phyloP scores from a whole-genome alignment of 2,113 vertebrate species.

The Piprites chloris region DNA sequence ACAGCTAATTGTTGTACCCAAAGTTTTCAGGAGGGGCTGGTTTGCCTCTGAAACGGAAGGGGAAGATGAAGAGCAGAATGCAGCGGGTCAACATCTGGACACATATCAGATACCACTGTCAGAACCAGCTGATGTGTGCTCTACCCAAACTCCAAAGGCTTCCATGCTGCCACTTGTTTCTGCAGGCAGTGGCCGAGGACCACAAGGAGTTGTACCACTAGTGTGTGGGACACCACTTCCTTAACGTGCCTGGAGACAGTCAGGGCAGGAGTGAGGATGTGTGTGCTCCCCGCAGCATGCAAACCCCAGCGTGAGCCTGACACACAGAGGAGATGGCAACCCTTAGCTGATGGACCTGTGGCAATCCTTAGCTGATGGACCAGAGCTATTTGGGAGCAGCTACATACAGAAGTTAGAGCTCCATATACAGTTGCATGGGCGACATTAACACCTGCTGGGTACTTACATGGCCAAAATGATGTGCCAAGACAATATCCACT shows the following conservation, averaged over 20 bases:
- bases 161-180: neutral
- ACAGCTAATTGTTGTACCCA: neutral
- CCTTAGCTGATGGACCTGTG: neutral
- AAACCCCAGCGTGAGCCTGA: neutral
- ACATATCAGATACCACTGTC: neutral
- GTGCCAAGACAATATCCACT: constrained; percentile 89
- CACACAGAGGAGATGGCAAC: neutral
- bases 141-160: neutral
- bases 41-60: neutral
- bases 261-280: neutral
- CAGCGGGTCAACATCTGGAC: neutral
- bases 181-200: neutral
- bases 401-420: neutral
- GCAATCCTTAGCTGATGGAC: neutral
- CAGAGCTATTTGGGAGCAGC: neutral
- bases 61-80: neutral
- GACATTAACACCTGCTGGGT: neutral
- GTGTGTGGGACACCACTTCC: neutral
- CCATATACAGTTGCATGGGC: neutral
- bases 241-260: neutral
- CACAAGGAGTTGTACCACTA: neutral
- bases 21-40: neutral
- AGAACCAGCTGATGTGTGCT: neutral
- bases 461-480: constrained; percentile 94
- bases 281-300: accelerated